Conservation (phyloP, 2,113 vertebrate species). For the Protobothrops flavoviridis region DNA sequence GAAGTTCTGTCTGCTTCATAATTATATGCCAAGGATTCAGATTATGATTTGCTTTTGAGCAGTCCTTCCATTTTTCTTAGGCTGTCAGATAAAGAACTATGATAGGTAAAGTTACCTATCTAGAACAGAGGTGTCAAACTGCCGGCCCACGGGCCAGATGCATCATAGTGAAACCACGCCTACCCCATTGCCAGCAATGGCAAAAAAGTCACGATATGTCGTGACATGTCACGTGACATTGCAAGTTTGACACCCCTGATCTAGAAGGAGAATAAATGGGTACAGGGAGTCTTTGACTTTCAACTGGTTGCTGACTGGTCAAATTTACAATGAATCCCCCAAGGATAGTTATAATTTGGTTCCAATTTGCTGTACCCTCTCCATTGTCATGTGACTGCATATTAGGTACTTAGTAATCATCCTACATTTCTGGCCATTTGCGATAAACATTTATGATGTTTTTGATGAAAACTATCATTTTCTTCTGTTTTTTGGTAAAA, state of each 20-base stretch:
- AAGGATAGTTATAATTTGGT: neutral
- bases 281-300: neutral
- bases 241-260: too few relatives aligned
- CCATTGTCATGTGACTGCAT: neutral
- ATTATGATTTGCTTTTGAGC: conserved; percentile 43
- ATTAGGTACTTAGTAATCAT: neutral
- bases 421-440: neutral
- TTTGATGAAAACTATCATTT: neutral
- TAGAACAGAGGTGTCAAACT: too few relatives aligned
- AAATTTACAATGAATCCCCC: neutral
- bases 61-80: conserved; percentile 54
- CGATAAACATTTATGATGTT: neutral
- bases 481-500: neutral
- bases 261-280: neutral
- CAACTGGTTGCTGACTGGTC: neutral
- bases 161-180: too few relatives aligned
- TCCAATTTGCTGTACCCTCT: neutral
- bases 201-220: too few relatives aligned
- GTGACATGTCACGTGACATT: too few relatives aligned
- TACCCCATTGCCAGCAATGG: neutral
- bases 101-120: conserved; percentile 16
- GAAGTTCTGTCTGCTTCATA: conserved; percentile 60
- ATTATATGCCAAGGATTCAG: conserved; percentile 64
- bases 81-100: conserved; percentile 43
- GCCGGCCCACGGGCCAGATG: too few relatives aligned